Conservation (phyloP, 2,797 vertebrate genomes). For the Eleutherodactylus coqui region DNA sequence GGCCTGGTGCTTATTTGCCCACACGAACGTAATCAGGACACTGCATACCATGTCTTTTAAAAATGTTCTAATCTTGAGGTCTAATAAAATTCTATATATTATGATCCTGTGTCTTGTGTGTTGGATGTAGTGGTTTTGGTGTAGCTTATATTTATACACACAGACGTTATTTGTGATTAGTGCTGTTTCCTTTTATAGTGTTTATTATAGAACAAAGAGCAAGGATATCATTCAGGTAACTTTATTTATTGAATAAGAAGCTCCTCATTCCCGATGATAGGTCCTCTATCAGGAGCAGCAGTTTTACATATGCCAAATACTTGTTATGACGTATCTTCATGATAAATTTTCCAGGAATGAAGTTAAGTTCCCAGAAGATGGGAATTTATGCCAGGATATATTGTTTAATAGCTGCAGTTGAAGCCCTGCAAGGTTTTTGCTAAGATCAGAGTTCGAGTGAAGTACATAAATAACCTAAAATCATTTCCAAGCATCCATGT, state of each 20-base stretch:
- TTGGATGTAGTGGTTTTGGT: background rate
- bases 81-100: too few relatives aligned
- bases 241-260: background rate
- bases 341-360: background rate
- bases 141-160: too few relatives aligned
- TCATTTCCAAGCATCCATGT: slow-evolving; percentile 14
- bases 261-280: background rate
- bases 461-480: background rate
- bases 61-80: too few relatives aligned
- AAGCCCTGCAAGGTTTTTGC: slow-evolving; percentile 11
- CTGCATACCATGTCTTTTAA: too few relatives aligned
- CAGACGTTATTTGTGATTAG: too few relatives aligned
- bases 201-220: too few relatives aligned
- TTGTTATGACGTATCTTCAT: background rate
- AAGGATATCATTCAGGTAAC: background rate
- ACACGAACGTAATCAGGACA: too few relatives aligned
- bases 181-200: too few relatives aligned
- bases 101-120: too few relatives aligned
- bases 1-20: too few relatives aligned
- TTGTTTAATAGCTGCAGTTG: slow-evolving; percentile 1
- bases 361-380: slow-evolving; percentile 21
- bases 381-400: background rate
- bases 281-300: background rate
- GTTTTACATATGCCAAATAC: background rate
- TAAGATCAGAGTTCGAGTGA: background rate